Evolutionary conservation across 2,888 invertebrate genomes (phyloP).

Genomic region (Parelbella ahira): DNA sequence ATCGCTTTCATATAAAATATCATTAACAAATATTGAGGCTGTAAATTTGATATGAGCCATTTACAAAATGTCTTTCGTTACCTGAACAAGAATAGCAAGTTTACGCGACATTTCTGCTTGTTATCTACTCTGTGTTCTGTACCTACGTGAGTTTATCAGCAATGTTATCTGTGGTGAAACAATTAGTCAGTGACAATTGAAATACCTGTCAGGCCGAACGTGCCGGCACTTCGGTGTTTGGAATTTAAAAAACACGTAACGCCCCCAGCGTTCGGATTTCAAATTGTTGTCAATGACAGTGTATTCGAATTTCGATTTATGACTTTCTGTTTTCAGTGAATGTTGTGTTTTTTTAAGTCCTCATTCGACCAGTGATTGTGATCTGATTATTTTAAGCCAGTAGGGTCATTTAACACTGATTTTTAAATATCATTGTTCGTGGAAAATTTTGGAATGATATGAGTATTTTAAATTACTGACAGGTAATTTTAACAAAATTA

Average conservation of each 20-base stretch:
- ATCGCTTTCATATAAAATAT: no score
- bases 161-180: conserved; percentile 54
- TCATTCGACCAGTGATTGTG: conserved; percentile 3
- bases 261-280: conserved; percentile 24
- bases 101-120: conserved; percentile 35
- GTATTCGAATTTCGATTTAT: conserved; percentile 11
- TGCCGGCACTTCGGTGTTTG: conserved; percentile 29
- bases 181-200: conserved; percentile 54
- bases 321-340: background rate
- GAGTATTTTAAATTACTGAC: no score
- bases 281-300: conserved; percentile 19
- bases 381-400: conserved; percentile 2
- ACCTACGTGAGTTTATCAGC: conserved; percentile 49
- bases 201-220: conserved; percentile 44
- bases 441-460: no score
- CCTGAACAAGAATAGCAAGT: no score
- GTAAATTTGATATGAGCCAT: no score
- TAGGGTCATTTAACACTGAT: no score
- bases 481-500: no score
- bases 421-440: no score
- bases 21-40: no score
- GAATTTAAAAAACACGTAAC: conserved; percentile 22
- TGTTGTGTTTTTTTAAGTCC: conserved; percentile 6
- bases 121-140: conserved; percentile 10
- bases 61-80: no score